A percentile compares a stretch with the other conserved stretches of the same genome.
These are phyloP conservation scores for Magallana ariakensis DNA, from an alignment of 1,140 invertebrate species.

Conservation along the genomic window DNA sequence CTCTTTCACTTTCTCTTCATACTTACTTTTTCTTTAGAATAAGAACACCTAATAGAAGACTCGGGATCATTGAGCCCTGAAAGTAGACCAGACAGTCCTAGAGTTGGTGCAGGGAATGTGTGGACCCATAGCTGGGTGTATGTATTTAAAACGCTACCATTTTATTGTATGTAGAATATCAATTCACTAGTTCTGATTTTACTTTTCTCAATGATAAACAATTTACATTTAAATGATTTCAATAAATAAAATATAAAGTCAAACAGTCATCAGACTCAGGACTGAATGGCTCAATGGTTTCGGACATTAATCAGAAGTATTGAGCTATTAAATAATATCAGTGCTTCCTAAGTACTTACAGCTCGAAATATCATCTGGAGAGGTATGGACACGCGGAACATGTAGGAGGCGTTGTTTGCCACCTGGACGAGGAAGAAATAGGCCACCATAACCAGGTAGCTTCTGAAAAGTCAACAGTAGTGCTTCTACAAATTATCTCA, in stretches of 20 bases:
- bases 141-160: too few relatives aligned
- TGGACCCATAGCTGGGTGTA: too few relatives aligned
- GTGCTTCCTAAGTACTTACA: conserved; percentile 82
- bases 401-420: conserved; percentile 97
- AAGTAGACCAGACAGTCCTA: not conserved
- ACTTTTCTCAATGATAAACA: too few relatives aligned
- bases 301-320: too few relatives aligned
- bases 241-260: too few relatives aligned
- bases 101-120: not conserved
- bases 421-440: conserved; percentile 97
- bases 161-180: too few relatives aligned
- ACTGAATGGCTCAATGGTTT: too few relatives aligned
- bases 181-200: too few relatives aligned
- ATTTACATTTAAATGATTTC: too few relatives aligned
- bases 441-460: conserved; percentile 91
- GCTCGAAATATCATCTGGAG: conserved; percentile 99
- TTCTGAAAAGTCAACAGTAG: conserved; percentile 81
- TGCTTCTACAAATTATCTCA: too few relatives aligned
- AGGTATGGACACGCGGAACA: conserved; percentile 98
- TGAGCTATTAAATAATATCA: too few relatives aligned
- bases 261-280: too few relatives aligned
- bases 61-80: conserved; percentile 15
- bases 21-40: conserved; percentile 14
- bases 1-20: not conserved
- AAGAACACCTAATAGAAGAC: conserved; percentile 2